Percentiles rank a stretch among this genome's conserved stretches.
Evolutionary conservation across 2,888 invertebrate genomes (phyloP).

Genomic region (Agriotes lineatus): DNA sequence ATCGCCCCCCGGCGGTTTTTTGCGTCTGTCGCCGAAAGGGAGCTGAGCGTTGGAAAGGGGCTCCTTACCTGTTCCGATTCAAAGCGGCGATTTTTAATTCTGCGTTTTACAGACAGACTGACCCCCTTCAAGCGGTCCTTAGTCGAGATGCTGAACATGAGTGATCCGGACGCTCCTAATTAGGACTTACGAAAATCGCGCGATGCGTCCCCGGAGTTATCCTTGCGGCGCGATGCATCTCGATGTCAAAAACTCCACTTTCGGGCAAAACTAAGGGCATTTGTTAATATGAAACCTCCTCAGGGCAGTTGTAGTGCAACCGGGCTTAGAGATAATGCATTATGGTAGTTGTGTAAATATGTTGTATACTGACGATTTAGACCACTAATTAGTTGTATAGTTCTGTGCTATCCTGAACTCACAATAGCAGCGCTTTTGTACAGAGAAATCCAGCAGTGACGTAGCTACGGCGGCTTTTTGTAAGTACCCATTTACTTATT

Average conservation of each 20-base stretch:
- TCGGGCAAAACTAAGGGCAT: conserved; percentile 42
- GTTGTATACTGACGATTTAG: too few species aligned
- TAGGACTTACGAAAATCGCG: too few species aligned
- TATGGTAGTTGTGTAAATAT: neutral
- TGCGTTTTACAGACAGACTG: conserved; percentile 62
- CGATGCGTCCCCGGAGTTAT: too few species aligned
- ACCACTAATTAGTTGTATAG: too few species aligned
- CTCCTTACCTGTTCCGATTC: conserved; percentile 61
- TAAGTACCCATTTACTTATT: too few species aligned
- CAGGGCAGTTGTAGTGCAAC: conserved; percentile 64
- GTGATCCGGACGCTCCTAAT: conserved; percentile 52
- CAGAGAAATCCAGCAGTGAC: too few species aligned
- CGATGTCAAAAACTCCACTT: conserved; percentile 22
- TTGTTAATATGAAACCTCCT: conserved; percentile 59
- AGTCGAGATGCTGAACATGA: conserved; percentile 44
- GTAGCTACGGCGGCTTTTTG: too few species aligned
- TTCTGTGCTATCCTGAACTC: too few species aligned
- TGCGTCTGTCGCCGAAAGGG: conserved; percentile 27
- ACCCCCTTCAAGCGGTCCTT: conserved; percentile 56
- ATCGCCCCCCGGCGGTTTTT: conserved; percentile 6
- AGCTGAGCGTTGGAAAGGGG: conserved; percentile 36
- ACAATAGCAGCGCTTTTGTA: too few species aligned
- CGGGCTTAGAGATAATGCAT: conserved; percentile 54
- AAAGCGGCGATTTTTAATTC: conserved; percentile 57
- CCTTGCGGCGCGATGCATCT: too few species aligned